Base-by-base conservation (phyloP, 2,888 invertebrate species). In the Drosophila parthenogenetica region DNA sequence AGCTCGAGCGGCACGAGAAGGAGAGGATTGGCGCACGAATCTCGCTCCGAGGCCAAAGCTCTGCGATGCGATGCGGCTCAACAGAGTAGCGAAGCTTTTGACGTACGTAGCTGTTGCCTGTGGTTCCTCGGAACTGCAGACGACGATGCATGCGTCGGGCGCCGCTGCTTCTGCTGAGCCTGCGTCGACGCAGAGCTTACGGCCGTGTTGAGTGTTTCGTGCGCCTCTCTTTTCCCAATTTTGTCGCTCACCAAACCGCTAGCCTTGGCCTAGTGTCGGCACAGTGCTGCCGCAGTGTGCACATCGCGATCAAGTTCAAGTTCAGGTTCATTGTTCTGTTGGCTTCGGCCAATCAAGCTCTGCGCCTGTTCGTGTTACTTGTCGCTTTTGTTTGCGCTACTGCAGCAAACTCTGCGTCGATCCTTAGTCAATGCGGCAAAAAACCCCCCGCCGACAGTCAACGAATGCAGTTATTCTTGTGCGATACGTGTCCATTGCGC, bases 381-480 rank as follows among this genome's bases (percentile, higher is more conserved):
- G 67, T 39, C 39, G 45, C 59, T 16, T 14, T 16, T 22, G 63
- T 69, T 55, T 59, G 58, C 50, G 45, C 11, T 55, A 53, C 19
- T n/a, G 46, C 53, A 42, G 65, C 29, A 14, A 35, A 25, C 16
- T 46, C 59, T 49, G 50, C n/a, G 48, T 55, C 13, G 74, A 74
- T 77, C 81, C 87, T 75, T 80, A 43, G 43, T 76, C 69, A 76
- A 83, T 76, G 76, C 49, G 55, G 78, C 86, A 86, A 88, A 81
- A 63, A 37, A 73, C 69, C 73, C 50, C 73, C 79, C 80, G 45
- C 55, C 32, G 40, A 42, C 45, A 65, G 65, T 19, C 19, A 46
- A 46, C 50, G 48, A 19, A 40, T 55, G 62, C 60, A 58, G 72
- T 63, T 61, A 43, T 76, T 80, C 64, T 77, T 83, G 78, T 49